Conservation (phyloP, 2,797 vertebrate species). For the Enteromius afrohamiltoni region DNA sequence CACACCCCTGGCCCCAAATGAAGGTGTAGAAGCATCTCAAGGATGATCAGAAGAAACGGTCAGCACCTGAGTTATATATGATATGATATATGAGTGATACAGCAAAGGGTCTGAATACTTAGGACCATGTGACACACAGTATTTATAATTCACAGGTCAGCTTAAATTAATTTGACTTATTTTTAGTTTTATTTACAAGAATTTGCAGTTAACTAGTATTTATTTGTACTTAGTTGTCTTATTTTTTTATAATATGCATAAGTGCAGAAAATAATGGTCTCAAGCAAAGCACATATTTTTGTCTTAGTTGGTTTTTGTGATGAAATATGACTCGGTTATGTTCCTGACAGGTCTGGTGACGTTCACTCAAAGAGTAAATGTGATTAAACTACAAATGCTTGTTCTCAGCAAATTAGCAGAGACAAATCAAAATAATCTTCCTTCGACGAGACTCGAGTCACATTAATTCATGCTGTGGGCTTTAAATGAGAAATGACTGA, state of each 20-base stretch:
- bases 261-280: not conserved
- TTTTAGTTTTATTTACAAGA: not conserved
- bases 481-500: not conserved
- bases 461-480: not conserved
- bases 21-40: too few species aligned
- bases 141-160: not conserved
- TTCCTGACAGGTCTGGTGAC: not conserved
- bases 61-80: too few species aligned
- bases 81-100: too few species aligned
- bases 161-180: too few species aligned
- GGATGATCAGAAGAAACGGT: too few species aligned
- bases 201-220: not conserved
- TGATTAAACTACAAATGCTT: conserved; percentile 1
- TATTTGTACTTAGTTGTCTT: not conserved
- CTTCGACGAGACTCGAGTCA: conserved; percentile 16
- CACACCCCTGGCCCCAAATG: too few species aligned
- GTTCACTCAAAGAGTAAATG: not conserved
- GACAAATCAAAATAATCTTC: not conserved
- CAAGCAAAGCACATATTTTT: not conserved
- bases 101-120: too few species aligned
- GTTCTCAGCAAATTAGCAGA: not conserved
- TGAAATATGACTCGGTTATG: not conserved
- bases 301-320: not conserved
- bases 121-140: too few species aligned
- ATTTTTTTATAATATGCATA: too few species aligned